Evolutionary conservation across 2,113 vertebrate genomes (phyloP).

Genomic region (Cepphus grylle): DNA sequence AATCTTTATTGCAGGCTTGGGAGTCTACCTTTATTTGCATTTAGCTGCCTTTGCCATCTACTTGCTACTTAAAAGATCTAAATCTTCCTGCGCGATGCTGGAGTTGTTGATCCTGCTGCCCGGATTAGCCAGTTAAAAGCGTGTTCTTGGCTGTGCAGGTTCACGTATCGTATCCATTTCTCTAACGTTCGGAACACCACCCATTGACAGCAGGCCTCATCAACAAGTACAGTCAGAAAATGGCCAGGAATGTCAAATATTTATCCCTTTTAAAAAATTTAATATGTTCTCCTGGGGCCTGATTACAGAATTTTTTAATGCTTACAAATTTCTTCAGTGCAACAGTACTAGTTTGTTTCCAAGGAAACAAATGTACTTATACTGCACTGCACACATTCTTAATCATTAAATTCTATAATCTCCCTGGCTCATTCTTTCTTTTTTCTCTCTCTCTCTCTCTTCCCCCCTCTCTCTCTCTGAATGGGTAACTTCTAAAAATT

Average conservation of each 20-base stretch:
- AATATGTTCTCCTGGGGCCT: conserved; percentile 72
- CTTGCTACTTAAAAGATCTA: background rate
- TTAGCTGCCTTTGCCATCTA: background rate
- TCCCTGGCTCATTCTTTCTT: conserved; percentile 18
- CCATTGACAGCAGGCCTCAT: conserved; percentile 55
- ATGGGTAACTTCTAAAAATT: conserved; percentile 64
- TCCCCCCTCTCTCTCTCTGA: conserved; percentile 5
- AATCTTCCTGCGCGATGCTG: background rate
- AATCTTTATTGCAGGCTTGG: background rate
- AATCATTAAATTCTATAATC: conserved; percentile 73
- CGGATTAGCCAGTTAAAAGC: background rate
- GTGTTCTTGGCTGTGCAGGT: background rate
- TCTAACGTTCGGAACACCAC: background rate
- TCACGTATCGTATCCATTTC: background rate
- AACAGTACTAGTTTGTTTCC: conserved; percentile 75
- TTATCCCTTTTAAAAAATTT: conserved; percentile 75
- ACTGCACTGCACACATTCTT: conserved; percentile 65
- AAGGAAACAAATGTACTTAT: conserved; percentile 76
- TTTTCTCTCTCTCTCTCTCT: background rate
- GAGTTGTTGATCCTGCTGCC: background rate
- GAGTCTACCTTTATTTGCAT: background rate
- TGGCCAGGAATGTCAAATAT: conserved; percentile 71
- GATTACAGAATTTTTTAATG: conserved; percentile 79
- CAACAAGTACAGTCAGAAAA: conserved; percentile 66
- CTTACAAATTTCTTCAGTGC: conserved; percentile 75